phyloP scores from a whole-genome alignment of 2,113 vertebrate genomes.

The Picathartes gymnocephalus region DNA sequence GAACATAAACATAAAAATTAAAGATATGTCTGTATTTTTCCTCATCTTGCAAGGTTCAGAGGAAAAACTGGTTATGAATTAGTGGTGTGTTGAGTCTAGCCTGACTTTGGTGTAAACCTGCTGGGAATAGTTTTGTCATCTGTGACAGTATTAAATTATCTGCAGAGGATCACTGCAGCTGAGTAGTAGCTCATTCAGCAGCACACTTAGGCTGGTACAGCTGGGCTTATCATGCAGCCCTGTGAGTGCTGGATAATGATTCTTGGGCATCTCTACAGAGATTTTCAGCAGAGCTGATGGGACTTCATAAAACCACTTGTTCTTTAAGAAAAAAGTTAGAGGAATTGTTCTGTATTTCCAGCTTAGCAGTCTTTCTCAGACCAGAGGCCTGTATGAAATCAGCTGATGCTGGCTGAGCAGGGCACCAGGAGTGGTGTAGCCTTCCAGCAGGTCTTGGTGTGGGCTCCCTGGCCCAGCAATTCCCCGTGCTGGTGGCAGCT shows the following conservation, averaged over 20 bases:
- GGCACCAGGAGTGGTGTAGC: neutral
- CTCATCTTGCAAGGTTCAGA: neutral
- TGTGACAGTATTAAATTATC: neutral
- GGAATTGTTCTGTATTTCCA: neutral
- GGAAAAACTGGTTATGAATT: neutral
- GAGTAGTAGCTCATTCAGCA: neutral
- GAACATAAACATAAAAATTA: neutral
- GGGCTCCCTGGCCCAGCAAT: neutral
- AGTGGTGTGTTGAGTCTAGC: neutral
- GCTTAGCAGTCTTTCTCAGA: neutral
- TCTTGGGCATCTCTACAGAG: neutral
- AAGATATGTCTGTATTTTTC: fast-evolving
- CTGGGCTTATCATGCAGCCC: neutral
- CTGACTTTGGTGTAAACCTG: neutral
- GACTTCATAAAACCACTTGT: neutral
- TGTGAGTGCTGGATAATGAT: neutral
- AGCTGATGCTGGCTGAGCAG: neutral
- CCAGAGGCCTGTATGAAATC: neutral
- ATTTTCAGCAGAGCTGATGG: neutral
- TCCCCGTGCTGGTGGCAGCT: neutral
- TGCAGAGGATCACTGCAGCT: neutral
- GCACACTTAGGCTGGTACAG: neutral
- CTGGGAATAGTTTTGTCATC: neutral
- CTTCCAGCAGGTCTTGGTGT: neutral
- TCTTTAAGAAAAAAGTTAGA: neutral